These are phyloP conservation scores for Drosophila pseudotalamancana DNA, from an alignment of 2,888 invertebrate species.

Conservation along the genomic window DNA sequence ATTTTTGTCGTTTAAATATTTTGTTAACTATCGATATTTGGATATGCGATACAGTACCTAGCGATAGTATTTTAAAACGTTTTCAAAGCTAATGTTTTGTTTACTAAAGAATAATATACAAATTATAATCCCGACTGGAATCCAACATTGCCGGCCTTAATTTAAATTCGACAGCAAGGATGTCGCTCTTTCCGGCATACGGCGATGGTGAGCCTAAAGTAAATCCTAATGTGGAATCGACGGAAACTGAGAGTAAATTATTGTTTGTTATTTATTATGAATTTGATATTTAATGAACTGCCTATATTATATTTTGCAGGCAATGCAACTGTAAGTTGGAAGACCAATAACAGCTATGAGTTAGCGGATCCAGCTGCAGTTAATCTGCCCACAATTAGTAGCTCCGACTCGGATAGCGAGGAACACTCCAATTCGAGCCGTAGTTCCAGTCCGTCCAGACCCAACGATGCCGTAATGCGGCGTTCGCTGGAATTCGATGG, in stretches of 20 bases:
- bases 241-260: slow-evolving; percentile 1
- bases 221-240: not conserved
- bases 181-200: slow-evolving; percentile 59
- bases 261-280: not conserved
- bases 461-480: not conserved
- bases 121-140: not conserved
- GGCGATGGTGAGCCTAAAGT: not conserved
- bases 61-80: slow-evolving; percentile 1
- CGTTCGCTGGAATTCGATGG: slow-evolving; percentile 71
- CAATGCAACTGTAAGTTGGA: slow-evolving; percentile 10
- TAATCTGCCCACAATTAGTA: not conserved
- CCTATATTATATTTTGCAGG: not conserved
- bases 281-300: not conserved
- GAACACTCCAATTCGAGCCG: not conserved
- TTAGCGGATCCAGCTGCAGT: not conserved
- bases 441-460: not conserved
- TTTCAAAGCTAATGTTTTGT: not conserved
- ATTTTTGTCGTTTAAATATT: no score
- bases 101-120: not conserved
- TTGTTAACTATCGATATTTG: no score
- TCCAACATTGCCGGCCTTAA: not conserved
- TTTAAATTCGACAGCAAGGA: not conserved
- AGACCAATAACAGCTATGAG: slow-evolving; percentile 24
- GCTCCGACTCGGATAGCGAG: not conserved
- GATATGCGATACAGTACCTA: no score